A percentile compares a stretch with the other conserved stretches of the same genome.
These are phyloP conservation scores for Sminthurides bifidus DNA, from an alignment of 1,140 invertebrate genomes.

Conservation along the genomic window DNA sequence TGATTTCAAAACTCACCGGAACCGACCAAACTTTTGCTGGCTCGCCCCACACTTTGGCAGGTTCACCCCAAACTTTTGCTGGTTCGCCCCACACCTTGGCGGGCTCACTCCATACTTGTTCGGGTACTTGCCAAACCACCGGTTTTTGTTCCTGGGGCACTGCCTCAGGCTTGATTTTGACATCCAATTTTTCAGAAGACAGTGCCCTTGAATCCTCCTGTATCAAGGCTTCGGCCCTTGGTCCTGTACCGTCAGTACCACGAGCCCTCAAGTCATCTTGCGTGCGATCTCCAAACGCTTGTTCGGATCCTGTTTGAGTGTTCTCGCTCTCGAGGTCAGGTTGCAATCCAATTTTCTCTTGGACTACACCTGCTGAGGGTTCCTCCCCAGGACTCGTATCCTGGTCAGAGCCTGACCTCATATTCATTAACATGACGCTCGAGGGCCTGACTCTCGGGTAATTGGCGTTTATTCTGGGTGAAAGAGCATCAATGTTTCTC, in stretches of 20 bases:
- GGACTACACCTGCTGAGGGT: no score
- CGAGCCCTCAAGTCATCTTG: neutral
- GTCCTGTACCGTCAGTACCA: neutral
- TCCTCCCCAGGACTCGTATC: no score
- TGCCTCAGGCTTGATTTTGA: no score
- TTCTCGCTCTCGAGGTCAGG: no score
- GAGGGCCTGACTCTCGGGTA: neutral
- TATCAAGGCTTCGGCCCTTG: slow-evolving; percentile 14
- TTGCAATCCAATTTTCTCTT: no score
- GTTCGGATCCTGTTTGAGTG: neutral
- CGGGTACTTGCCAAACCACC: no score
- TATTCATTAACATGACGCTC: neutral
- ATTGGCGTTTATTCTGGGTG: no score
- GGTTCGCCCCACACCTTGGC: slow-evolving; percentile 22
- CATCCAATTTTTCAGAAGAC: no score
- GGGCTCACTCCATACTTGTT: slow-evolving; percentile 9
- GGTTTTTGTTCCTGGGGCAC: no score
- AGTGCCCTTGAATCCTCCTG: slow-evolving; percentile 3
- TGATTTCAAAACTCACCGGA: neutral
- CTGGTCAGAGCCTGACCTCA: neutral
- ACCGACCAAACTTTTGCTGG: slow-evolving; percentile 8
- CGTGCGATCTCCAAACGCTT: neutral
- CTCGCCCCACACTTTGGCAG: slow-evolving; percentile 43
- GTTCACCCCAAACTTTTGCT: slow-evolving; percentile 42
- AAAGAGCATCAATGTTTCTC: no score